Base-by-base conservation (phyloP, 2,113 vertebrate genomes). In the Gallinago media region DNA sequence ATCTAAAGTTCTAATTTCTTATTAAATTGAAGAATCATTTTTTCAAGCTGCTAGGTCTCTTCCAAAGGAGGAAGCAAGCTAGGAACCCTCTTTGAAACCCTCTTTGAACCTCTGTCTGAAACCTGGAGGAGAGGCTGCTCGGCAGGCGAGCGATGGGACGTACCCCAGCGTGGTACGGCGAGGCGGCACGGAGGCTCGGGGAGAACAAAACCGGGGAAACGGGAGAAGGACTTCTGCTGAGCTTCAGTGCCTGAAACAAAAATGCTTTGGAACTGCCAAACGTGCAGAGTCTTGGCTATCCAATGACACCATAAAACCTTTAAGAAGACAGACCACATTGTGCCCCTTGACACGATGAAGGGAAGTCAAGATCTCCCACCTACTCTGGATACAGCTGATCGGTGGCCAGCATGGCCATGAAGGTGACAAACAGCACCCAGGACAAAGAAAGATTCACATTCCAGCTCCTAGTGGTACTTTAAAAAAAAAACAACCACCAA, bases 41-140 rank as follows among this genome's bases (percentile, higher is more conserved):
- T 95, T 74, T 82, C 75, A 94, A 88, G 55, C 36, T 74, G 22
- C 42, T 92, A 38, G 36, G 32, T 86, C 32, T 71, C 50, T 88
- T 83, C 67, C 85, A 74, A 88, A 77, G 85, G 55, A 31, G 19
- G 61, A 92, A 79, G 47, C 27, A 36, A 23, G 74, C 32, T 46
- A 75, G 56, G 29, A 93, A 88, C 65, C n/a, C 40, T 79, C 82
- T 54, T 19, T 27, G 42, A 18, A 26, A 88, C 65, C n/a, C 40
- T 79, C 82, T 54, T 19, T 27, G 42, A 18, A 26, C n/a, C n/a
- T n/a, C 36, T 22, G 62, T 36, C 13, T 85, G 85, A 85, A 91
- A 63, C 42, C 47, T 67, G 5, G 4, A 55, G 52, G 63, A 77
- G 70, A 82, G 47, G 44, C 67, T 36, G 19, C 34, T 65, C 68